Base-by-base conservation (phyloP, 2,113 vertebrate genomes). In the Tetraodon nigroviridis region DNA sequence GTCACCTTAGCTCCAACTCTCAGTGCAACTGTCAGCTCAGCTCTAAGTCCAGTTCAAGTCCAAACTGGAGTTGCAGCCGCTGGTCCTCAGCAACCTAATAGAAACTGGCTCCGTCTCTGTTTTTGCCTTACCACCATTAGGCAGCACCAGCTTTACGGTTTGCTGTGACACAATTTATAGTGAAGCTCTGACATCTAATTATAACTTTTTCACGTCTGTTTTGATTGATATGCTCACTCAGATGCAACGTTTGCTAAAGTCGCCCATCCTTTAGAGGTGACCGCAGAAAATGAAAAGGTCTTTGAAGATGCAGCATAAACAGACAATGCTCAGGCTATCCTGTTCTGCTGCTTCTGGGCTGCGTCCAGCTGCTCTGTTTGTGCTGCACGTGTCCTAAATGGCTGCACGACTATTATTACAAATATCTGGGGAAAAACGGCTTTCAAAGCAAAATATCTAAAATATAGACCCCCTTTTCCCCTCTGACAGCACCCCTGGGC, bases 281-380 rank as follows among this genome's bases (percentile, higher is more conserved):
- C 78, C 73, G 75, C 46, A 44, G 62, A 72, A 75, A 85, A 84
- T 79, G 73, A 75, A 78, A 77, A 77, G 84, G 63, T 81, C 61
- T 81, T 67, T 74, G 68, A 70, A 66, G 42, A 41, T 69, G 66
- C 44, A 55, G 42, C 78, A 73, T 72, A 80, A 86, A 70, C 75
- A 81, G 65, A 77, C 61, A 65, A 86, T 70, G 73, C 69, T 20
- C 41, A 65, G 76, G 58, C 53, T 71, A 63, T 65, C 86, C 85
- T 86, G 83, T 84, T 87, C 69, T 74, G 70, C 80, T 75, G 78
- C 68, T 89, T 87, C 79, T 89, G 80, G 84, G 85, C 78, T 55
- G 67, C 80, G 79, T 90, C 85, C 83, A 88, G 82, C 82, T 87
- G 71, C 80, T 87, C 87, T 88, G 81, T 81, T 87, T 89, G 83